Base-by-base conservation (phyloP, 1,140 invertebrate genomes). In the Diachasmimorpha longicaudata region DNA sequence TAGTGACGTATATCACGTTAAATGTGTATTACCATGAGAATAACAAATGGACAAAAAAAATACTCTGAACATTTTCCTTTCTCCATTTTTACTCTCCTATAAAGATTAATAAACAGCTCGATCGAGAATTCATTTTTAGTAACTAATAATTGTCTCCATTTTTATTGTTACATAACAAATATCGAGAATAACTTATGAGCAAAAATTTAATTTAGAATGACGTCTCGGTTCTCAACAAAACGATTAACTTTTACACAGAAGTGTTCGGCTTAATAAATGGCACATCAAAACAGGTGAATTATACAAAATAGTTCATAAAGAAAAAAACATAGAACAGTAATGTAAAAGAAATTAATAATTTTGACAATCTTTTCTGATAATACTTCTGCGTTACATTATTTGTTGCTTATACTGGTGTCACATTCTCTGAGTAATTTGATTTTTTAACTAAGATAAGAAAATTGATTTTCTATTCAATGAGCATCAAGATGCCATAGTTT, bases 11-110 rank as follows among this genome's bases (percentile, higher is more conserved):
- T 31, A 44, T 31, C 58, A 77, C 69, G n/a, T 75, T 79, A 77
- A 79, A 82, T 79, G 81, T 81, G 79, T 82, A 82, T 82, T 77
- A 79, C 79, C 78, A 78, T 68, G 70, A 21, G 23, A 79, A 70
- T 44, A 76, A 77, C 71, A 78, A 48, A 70, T 36, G 8, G 70
- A 76, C 21, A 63, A 39, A 36, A 36, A n/a, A 31, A 48, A 70
- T 55, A 46, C 52, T 81, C 79, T 78, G 74, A 77, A 52, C 76
- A 13, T 52, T 9, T 52, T n/a, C 14, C 48, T 52, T 52, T 52
- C 16, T 52, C 48, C 1, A n/a, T 52, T 52, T 6, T n/a, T n/a
- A n/a, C n/a, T n/a, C 14, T 52, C 6, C 13, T 16, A 52, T n/a
- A 63, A 81, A 80, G 58, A 80, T 70, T n/a, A 31, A 14, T 42